phyloP scores from a whole-genome alignment of 2,888 invertebrate genomes.

The Oscheius myriophilus region DNA sequence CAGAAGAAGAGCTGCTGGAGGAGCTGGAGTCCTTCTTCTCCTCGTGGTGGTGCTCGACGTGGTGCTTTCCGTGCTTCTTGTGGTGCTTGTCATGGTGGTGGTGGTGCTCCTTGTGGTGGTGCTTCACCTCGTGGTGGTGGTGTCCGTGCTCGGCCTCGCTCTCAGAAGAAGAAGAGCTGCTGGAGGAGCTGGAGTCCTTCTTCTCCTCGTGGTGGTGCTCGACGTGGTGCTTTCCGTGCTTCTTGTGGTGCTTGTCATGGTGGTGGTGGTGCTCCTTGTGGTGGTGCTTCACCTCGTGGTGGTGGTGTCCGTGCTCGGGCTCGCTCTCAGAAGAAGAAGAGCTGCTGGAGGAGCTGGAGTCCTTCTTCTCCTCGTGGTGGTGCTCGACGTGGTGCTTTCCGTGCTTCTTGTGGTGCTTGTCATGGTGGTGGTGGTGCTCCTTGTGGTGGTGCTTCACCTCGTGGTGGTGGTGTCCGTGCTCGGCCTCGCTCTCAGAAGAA shows the following conservation, averaged over 20 bases:
- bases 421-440: constrained; percentile 11
- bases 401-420: constrained; percentile 2
- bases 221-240: background rate
- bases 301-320: constrained; percentile 3
- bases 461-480: constrained; percentile 22
- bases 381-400: constrained; percentile 16
- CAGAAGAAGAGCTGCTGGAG: constrained; percentile 18
- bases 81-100: constrained; percentile 15
- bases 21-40: constrained; percentile 10
- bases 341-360: constrained; percentile 7
- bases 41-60: constrained; percentile 23
- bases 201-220: constrained; percentile 23
- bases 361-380: constrained; percentile 1
- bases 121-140: constrained; percentile 8
- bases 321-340: constrained; percentile 12
- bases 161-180: constrained; percentile 6
- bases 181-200: constrained; percentile 14
- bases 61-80: constrained; percentile 26
- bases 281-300: background rate
- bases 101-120: constrained; percentile 23
- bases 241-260: constrained; percentile 7
- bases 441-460: constrained; percentile 10
- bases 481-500: constrained; percentile 26
- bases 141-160: constrained; percentile 11
- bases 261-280: background rate